A percentile compares a stretch with the other conserved stretches of the same genome.
Conservation (phyloP, 2,888 invertebrate species). For the Galerucella pusilla region DNA sequence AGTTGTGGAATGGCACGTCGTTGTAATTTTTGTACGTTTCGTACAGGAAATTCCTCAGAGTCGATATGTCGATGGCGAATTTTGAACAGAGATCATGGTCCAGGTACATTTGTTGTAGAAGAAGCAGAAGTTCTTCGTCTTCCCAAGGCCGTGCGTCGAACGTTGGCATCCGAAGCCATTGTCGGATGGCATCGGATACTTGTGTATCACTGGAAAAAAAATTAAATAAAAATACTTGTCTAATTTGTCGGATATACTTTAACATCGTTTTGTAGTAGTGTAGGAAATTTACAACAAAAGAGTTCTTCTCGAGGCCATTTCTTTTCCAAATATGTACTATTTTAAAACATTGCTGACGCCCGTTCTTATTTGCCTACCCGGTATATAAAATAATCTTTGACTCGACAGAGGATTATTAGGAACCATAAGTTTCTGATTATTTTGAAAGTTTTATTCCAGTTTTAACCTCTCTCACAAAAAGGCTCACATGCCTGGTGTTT, state of each 20-base stretch:
- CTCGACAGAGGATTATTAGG: too few species aligned
- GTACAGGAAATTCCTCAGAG: conserved; percentile 77
- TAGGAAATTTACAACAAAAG: too few species aligned
- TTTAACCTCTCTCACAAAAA: too few species aligned
- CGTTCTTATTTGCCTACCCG: too few species aligned
- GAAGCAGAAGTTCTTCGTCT: conserved; percentile 80
- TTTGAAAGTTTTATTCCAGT: too few species aligned
- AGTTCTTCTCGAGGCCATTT: too few species aligned
- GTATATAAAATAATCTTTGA: too few species aligned
- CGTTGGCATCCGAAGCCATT: conserved; percentile 75
- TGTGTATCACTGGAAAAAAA: conserved; percentile 70
- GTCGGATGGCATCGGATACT: conserved; percentile 72
- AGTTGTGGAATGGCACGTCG: conserved; percentile 89
- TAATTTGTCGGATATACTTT: too few species aligned
- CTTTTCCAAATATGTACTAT: too few species aligned
- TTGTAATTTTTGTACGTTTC: conserved; percentile 85
- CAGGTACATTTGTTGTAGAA: conserved; percentile 84
- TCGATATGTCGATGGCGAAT: conserved; percentile 79
- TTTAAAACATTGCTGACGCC: too few species aligned
- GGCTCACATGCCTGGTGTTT: too few species aligned
- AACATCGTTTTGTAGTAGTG: conserved; percentile 15
- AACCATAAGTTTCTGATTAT: too few species aligned
- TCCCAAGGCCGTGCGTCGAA: conserved; percentile 88
- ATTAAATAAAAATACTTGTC: conserved; percentile 25
- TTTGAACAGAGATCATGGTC: conserved; percentile 80